A percentile compares a stretch with the other conserved stretches of the same genome.
Conservation (phyloP, 2,113 vertebrate species). For the Vanacampus margaritifer region DNA sequence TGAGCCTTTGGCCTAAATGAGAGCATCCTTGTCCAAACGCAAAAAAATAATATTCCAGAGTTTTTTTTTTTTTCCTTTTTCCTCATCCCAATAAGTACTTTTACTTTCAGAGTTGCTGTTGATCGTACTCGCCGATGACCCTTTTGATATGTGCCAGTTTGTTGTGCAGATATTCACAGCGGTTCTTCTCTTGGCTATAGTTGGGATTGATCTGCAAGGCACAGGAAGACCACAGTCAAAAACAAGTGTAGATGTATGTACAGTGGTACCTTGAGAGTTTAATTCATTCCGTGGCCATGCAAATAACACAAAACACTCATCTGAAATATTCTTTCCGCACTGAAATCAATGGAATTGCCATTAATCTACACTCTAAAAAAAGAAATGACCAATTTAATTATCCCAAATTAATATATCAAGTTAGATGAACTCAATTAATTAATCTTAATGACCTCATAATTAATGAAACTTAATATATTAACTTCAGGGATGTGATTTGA, state of each 20-base stretch:
- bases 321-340: not conserved
- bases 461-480: too few species aligned
- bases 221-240: constrained; percentile 18
- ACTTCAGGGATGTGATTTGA: too few species aligned
- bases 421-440: too few species aligned
- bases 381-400: too few species aligned
- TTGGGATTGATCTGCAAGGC: constrained; percentile 87
- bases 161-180: constrained; percentile 98
- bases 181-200: constrained; percentile 96
- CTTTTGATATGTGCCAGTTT: constrained; percentile 98
- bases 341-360: not conserved
- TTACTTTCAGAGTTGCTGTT: constrained; percentile 84
- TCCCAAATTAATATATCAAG: too few species aligned
- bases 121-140: constrained; percentile 95
- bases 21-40: constrained; percentile 47
- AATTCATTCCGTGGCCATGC: not conserved
- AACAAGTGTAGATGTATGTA: not conserved
- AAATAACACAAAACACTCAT: not conserved
- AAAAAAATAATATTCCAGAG: constrained; percentile 53
- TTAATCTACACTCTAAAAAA: too few species aligned
- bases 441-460: too few species aligned
- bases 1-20: constrained; percentile 56
- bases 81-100: constrained; percentile 46
- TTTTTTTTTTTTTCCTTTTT: constrained; percentile 58
- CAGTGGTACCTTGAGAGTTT: not conserved